Base-by-base conservation (phyloP, 2,888 invertebrate genomes). In the Amphiduros pacificus region DNA sequence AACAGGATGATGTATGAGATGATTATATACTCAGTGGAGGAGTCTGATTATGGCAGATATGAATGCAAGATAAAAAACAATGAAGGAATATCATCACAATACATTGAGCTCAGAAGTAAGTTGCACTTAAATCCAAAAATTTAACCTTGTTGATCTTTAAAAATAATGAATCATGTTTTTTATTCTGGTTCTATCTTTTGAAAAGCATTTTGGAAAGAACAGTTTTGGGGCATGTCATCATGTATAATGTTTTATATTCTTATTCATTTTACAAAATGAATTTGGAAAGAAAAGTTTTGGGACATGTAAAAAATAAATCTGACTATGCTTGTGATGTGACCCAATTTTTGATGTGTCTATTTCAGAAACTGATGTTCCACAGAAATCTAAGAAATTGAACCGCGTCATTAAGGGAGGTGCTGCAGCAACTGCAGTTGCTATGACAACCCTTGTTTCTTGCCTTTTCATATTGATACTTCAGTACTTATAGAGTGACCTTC, bases 1-100 rank as follows among this genome's bases (percentile, higher is more conserved):
- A 64, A 63, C 55, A 57, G 61, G 27, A 44, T 71, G 55, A 59
- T 61, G 22, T 71, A 69, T 55, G 70, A 71, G 54, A 54, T 71
- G 32, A 65, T 69, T 11, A 67, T 71, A 11, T 48, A 60, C n/a
- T 51, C 55, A 26, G 70, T 71, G 20, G 2, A 31, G 29, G 52
- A 59, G 20, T 61, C 63, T 32, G 71, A 71, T 48, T 71, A 62
- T 40, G 71, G 70, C 11, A 41, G n/a, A 4, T 71, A 61, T 49
- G 29, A 50, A 2, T 71, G 71, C 60, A 55, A 65, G 22, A 57
- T 69, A 41, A 62, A 44, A 20, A 71, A 71, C 60, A 49, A 48
- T 27, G 22, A 60, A 32, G 61, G 66, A 31, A 24, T 32, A 6
- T 14, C 55, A 17, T 29, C 48, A 22, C 55, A 26, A 20, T 52